phyloP scores from a whole-genome alignment of 2,113 vertebrate genomes.

The Cottus gobio region DNA sequence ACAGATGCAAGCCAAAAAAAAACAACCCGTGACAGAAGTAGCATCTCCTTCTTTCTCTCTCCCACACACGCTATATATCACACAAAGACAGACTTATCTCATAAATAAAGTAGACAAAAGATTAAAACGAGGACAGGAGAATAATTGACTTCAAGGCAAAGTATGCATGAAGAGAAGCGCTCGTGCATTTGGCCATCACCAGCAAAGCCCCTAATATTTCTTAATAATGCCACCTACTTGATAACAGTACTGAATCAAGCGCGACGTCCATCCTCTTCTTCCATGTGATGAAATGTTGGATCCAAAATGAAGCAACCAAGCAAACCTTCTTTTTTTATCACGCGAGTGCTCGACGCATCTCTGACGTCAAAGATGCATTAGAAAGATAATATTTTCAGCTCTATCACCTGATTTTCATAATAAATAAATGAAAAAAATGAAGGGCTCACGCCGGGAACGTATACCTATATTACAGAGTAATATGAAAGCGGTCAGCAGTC shows the following conservation, averaged over 20 bases:
- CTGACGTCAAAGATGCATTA: slow-evolving; percentile 1
- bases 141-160: slow-evolving; percentile 17
- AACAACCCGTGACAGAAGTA: neutral
- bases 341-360: neutral
- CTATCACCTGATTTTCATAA: neutral
- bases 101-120: neutral
- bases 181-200: neutral
- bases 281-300: slow-evolving; percentile 1
- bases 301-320: slow-evolving; percentile 26
- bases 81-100: neutral
- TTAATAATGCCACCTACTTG: slow-evolving; percentile 42
- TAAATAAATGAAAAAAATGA: neutral
- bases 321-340: neutral
- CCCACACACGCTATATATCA: neutral
- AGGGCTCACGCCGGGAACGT: neutral
- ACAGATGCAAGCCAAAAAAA: neutral
- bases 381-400: neutral
- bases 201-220: accelerated
- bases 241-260: slow-evolving; percentile 20
- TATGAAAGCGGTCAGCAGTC: slow-evolving; percentile 29
- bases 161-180: neutral
- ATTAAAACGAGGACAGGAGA: neutral
- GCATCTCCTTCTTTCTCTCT: neutral
- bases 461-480: slow-evolving; percentile 1
- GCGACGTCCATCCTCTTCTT: slow-evolving; percentile 27